phyloP scores from a whole-genome alignment of 1,140 invertebrate species.

The Platyscapa corneri region DNA sequence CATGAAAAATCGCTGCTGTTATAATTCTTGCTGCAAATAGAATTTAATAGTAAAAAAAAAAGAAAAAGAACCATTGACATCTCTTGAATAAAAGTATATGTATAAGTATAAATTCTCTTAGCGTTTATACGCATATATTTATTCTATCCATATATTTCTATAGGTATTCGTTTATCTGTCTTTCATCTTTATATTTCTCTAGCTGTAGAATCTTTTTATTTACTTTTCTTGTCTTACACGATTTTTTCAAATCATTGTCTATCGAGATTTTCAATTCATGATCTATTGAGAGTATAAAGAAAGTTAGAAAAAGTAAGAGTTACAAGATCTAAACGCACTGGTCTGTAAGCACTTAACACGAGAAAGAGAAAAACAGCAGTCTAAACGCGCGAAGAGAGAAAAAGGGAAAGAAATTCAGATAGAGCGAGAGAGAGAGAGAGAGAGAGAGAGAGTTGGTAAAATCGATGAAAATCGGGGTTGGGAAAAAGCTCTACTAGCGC shows the following conservation, averaged over 20 bases:
- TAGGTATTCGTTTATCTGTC: neutral
- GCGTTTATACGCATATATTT: neutral
- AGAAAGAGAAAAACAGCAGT: neutral
- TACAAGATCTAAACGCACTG: conserved; percentile 9
- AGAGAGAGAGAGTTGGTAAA: conserved; percentile 49
- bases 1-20: too few species aligned
- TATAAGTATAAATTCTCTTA: too few species aligned
- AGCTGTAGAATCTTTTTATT: too few species aligned
- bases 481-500: conserved; percentile 52
- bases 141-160: too few species aligned
- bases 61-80: too few species aligned
- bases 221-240: neutral
- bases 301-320: neutral
- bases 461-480: conserved; percentile 60
- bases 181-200: too few species aligned
- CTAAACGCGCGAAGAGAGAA: neutral
- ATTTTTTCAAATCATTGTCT: neutral
- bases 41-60: too few species aligned
- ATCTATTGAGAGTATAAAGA: neutral
- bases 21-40: too few species aligned
- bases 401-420: conserved; percentile 43
- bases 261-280: neutral
- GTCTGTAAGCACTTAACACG: conserved; percentile 1
- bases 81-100: too few species aligned
- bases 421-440: neutral